Base-by-base conservation (phyloP, 92 coral and sea anemone genomes). In the Hydrozoanthus gracilis region DNA sequence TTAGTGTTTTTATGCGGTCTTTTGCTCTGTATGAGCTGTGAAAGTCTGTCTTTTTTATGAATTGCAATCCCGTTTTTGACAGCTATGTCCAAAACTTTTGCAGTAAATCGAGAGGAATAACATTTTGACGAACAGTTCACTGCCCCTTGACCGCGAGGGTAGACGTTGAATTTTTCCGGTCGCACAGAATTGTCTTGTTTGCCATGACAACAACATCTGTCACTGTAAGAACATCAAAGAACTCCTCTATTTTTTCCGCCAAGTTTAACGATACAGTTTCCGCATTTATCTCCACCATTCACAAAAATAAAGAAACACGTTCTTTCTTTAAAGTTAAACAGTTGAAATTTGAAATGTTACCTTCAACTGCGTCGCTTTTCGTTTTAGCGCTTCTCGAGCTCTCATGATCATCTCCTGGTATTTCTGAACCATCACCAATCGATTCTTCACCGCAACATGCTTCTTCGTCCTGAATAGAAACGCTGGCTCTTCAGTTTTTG, bases 61-160 rank as follows among this genome's bases (percentile, higher is more conserved):
- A n/a, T n/a, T n/a, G n/a, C n/a, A n/a, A n/a, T n/a, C n/a, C n/a
- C n/a, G n/a, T n/a, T n/a, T n/a, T n/a, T n/a, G n/a, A n/a, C n/a
- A n/a, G n/a, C 58, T 52, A 52, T 52, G 11, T 52, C 58, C 58
- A 52, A 52, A 5, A 52, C 58, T 52, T 52, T 52, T 52, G 58
- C 58, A 77, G 56, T 82, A 66, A 39, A 65, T 82, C 87, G 44
- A 51, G 51, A 50, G 46, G 78, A 51, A 70, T 16, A 83, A 67
- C 51, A n/a, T 51, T 48, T 69, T 14, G 79, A 82, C 6, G 76
- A 83, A 71, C 87, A 49, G 51, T 83, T 83, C 52, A 83, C 55
- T 15, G 87, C 87, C 55, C 87, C 70, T 83, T 83, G 78, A 71
- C 87, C 79, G 45, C 87, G 79, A 35, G 87, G 70, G 67, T 83